These are phyloP conservation scores for Thereva unica DNA, from an alignment of 2,888 invertebrate genomes.

Conservation along the genomic window DNA sequence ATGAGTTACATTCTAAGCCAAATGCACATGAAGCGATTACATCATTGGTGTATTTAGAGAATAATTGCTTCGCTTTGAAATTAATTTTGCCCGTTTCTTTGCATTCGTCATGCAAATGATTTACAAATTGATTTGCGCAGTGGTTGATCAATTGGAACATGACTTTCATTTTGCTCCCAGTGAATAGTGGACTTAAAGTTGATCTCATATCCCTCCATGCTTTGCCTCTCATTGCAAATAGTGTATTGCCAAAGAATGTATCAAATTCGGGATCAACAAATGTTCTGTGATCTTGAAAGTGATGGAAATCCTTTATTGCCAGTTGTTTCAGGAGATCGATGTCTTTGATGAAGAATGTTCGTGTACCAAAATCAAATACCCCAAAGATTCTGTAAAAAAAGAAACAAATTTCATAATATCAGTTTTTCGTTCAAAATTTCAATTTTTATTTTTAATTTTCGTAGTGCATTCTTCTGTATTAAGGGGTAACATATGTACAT, in stretches of 20 bases:
- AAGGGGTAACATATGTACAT: no score
- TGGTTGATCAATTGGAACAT: slow-evolving; percentile 45
- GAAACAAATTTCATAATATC: no score
- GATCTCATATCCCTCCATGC: slow-evolving; percentile 58
- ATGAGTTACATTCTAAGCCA: slow-evolving; percentile 60
- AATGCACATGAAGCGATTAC: slow-evolving; percentile 62
- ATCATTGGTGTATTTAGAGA: slow-evolving; percentile 44
- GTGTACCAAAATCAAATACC: slow-evolving; percentile 57
- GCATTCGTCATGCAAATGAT: slow-evolving; percentile 59
- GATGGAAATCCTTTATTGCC: slow-evolving; percentile 64
- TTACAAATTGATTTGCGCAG: slow-evolving; percentile 43
- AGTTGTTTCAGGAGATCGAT: slow-evolving; percentile 62
- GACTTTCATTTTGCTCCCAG: slow-evolving; percentile 58
- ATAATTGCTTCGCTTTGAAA: slow-evolving; percentile 24
- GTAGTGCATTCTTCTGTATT: no score
- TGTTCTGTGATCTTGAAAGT: slow-evolving; percentile 51
- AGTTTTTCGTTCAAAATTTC: no score
- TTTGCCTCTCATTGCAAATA: slow-evolving; percentile 58
- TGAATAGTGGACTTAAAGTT: slow-evolving; percentile 59
- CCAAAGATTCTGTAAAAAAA: slow-evolving; percentile 58
- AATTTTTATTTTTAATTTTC: no score
- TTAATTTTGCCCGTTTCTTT: slow-evolving; percentile 48
- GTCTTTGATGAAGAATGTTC: slow-evolving; percentile 60
- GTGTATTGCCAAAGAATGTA: slow-evolving; percentile 60
- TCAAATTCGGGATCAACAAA: not conserved